These are phyloP conservation scores for Hyperopisus bebe DNA, from an alignment of 2,113 vertebrate species.

Conservation along the genomic window DNA sequence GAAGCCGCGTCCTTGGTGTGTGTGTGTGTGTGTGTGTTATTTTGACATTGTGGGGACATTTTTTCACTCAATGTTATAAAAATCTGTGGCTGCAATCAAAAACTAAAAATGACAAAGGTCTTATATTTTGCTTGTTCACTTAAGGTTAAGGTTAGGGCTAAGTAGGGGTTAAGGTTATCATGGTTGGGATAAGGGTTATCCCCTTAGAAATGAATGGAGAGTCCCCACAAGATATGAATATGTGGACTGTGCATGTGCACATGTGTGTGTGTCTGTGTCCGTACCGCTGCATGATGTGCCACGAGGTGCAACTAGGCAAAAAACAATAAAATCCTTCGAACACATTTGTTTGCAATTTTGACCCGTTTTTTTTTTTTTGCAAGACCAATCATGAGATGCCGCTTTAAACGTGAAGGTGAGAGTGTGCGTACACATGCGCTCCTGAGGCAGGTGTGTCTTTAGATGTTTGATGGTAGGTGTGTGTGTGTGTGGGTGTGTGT, in stretches of 20 bases:
- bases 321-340: neutral
- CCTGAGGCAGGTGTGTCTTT: neutral
- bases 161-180: too few species aligned
- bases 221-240: neutral
- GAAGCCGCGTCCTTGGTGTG: conserved; percentile 52
- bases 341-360: conserved; percentile 19
- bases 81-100: too few species aligned
- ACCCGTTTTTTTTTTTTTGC: conserved; percentile 25
- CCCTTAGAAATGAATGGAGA: neutral
- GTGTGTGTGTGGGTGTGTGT: conserved; percentile 26
- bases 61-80: neutral
- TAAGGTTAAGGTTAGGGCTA: too few species aligned
- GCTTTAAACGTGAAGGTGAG: neutral
- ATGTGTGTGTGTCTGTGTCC: too few species aligned
- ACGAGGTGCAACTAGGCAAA: neutral
- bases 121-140: too few species aligned
- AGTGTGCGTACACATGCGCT: neutral
- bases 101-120: too few species aligned
- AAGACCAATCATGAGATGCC: conserved; percentile 15
- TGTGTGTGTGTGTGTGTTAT: conserved; percentile 29
- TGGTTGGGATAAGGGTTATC: neutral
- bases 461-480: conserved; percentile 14
- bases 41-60: neutral
- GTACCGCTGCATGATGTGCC: neutral
- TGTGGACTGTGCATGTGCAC: neutral